Percentiles rank a stretch among this genome's conserved stretches.
Evolutionary conservation across 2,113 vertebrate species (phyloP).

Genomic region (Petaurus breviceps): DNA sequence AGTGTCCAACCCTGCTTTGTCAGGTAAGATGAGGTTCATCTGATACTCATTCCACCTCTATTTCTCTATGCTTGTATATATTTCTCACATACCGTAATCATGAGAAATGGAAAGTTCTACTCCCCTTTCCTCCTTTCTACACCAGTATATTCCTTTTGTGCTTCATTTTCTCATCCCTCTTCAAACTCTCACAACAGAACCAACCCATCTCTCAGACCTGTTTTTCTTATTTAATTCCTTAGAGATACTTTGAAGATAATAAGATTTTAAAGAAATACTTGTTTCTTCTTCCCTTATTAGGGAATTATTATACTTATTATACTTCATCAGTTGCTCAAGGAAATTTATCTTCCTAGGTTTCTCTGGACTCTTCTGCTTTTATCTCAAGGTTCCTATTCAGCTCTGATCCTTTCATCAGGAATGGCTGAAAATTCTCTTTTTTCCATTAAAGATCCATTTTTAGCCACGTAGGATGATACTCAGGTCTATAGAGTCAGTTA

Average conservation of each 20-base stretch:
- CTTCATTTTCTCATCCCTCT: neutral
- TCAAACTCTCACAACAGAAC: neutral
- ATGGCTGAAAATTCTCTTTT: neutral
- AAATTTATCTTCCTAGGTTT: neutral
- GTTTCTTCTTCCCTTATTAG: neutral
- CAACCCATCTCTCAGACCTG: neutral
- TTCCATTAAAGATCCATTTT: neutral
- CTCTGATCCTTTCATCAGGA: neutral
- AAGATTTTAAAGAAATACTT: neutral
- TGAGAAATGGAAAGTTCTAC: neutral
- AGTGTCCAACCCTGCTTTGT: neutral
- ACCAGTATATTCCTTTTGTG: neutral
- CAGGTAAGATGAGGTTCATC: neutral
- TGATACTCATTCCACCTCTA: neutral
- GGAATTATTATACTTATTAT: neutral
- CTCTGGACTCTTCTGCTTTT: neutral
- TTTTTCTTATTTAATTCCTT: neutral
- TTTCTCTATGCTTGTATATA: neutral
- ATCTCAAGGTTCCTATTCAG: neutral
- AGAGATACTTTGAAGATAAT: neutral
- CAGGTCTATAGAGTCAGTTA: neutral
- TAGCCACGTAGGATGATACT: neutral
- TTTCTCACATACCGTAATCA: neutral
- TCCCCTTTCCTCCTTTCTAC: neutral
- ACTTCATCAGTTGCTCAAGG: neutral